phyloP scores from a whole-genome alignment of 2,797 vertebrate genomes.

The Etheostoma perlongum region DNA sequence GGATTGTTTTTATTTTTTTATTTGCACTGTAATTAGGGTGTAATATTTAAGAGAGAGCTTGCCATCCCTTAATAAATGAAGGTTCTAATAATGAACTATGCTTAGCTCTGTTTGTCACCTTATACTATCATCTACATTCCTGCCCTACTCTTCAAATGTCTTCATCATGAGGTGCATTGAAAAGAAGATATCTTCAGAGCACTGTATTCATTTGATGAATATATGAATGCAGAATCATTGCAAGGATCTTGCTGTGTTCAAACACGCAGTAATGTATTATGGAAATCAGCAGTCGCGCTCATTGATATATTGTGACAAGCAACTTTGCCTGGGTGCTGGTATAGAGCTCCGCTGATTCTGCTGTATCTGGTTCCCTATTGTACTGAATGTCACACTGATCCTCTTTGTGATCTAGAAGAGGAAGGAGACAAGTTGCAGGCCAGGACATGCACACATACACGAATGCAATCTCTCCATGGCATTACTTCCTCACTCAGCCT shows the following conservation, averaged over 20 bases:
- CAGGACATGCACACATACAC: background rate
- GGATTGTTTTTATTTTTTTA: too few species aligned
- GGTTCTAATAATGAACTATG: background rate
- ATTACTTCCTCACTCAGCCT: conserved; percentile 33
- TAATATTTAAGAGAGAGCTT: too few species aligned
- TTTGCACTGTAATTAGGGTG: too few species aligned
- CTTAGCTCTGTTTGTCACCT: conserved; percentile 11
- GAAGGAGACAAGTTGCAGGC: conserved; percentile 31
- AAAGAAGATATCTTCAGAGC: conserved; percentile 35
- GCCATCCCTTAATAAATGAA: too few species aligned
- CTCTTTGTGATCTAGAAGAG: conserved; percentile 53
- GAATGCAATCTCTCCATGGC: conserved; percentile 3
- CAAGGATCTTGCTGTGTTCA: conserved; percentile 41
- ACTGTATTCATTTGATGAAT: conserved; percentile 42
- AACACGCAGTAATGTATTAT: conserved; percentile 45
- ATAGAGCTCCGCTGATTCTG: conserved; percentile 43
- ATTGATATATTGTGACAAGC: conserved; percentile 52
- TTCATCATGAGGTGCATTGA: conserved; percentile 47
- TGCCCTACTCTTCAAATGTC: conserved; percentile 14
- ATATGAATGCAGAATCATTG: conserved; percentile 22
- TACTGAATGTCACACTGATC: conserved; percentile 61
- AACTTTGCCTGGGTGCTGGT: conserved; percentile 31
- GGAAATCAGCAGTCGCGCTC: conserved; percentile 35
- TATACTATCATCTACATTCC: conserved; percentile 7
- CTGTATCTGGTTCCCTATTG: conserved; percentile 59